Evolutionary conservation across 2,797 vertebrate genomes (phyloP).

Genomic region (Syngnathus rostellatus): DNA sequence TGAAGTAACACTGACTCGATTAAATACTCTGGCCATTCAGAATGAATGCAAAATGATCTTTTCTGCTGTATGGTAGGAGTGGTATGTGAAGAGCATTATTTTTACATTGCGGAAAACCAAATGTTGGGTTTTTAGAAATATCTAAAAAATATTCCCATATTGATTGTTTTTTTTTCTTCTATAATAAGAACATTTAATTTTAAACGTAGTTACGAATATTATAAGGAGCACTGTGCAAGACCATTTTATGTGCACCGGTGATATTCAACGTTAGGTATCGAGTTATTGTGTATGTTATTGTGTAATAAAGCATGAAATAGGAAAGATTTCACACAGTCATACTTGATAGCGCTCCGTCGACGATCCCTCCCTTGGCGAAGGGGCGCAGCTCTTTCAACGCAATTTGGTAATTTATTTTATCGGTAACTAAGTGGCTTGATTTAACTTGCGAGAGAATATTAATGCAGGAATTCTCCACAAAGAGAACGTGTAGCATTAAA

Average conservation of each 20-base stretch:
- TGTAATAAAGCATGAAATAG: constrained; percentile 59
- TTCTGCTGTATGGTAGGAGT: no score
- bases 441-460: constrained; percentile 45
- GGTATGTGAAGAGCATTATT: no score
- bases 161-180: constrained; percentile 9
- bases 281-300: constrained; percentile 44
- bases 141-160: background rate
- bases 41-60: no score
- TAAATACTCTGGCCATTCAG: no score
- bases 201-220: background rate
- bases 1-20: background rate
- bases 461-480: constrained; percentile 32
- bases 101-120: background rate
- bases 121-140: background rate
- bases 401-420: constrained; percentile 59
- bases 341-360: constrained; percentile 48
- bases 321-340: constrained; percentile 40
- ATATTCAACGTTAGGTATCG: constrained; percentile 34
- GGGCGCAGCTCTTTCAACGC: constrained; percentile 61
- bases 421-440: constrained; percentile 40
- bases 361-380: constrained; percentile 39
- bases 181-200: background rate
- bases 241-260: background rate
- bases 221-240: background rate
- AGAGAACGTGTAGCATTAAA: constrained; percentile 28